Conservation (phyloP, 2,113 vertebrate genomes). For the Jacana jacana region DNA sequence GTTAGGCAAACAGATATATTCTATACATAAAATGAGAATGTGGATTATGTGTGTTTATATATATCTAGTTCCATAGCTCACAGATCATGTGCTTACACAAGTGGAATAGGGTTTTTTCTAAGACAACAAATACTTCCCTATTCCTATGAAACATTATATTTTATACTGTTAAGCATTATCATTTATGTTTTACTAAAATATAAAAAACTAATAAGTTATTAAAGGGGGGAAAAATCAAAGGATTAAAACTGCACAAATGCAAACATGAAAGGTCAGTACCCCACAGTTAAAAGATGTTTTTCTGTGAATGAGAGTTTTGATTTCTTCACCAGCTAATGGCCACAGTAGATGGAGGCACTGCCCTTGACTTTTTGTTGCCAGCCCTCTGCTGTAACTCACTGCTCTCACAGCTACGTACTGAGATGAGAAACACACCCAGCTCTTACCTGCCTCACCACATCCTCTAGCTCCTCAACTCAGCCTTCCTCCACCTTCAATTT, state of each 20-base stretch:
- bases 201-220: neutral
- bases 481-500: neutral
- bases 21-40: neutral
- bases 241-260: neutral
- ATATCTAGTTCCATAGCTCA: conserved; percentile 22
- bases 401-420: rapidly evolving
- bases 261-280: neutral
- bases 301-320: neutral
- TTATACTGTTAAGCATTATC: neutral
- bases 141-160: neutral
- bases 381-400: neutral
- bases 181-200: neutral
- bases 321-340: neutral
- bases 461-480: neutral
- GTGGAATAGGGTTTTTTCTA: neutral
- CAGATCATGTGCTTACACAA: neutral
- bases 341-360: neutral
- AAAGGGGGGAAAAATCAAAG: neutral
- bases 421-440: neutral
- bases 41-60: too few species aligned
- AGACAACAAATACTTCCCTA: neutral
- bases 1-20: neutral
- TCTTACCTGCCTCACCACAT: neutral
- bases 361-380: neutral
- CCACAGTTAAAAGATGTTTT: neutral